These are phyloP conservation scores for Halichondria panicea DNA, from an alignment of 37 sponge, comb jelly and placozoan species.

Conservation along the genomic window DNA sequence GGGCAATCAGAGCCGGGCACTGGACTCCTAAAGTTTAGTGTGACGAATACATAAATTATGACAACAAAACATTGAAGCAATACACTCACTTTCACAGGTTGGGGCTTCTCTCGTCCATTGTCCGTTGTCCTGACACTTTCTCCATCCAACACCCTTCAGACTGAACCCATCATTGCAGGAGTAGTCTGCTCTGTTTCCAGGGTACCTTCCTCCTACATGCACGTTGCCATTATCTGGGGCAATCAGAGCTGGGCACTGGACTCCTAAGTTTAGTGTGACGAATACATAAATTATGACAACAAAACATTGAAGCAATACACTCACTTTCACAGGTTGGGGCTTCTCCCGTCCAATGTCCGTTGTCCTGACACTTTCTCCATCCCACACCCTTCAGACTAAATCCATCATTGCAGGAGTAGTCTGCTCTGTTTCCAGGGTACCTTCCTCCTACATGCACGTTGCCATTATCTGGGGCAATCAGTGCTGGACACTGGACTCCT, in stretches of 20 bases:
- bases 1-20: neutral
- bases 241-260: constrained; percentile 1
- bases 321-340: too few relatives aligned
- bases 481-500: too few relatives aligned
- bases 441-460: too few relatives aligned
- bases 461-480: too few relatives aligned
- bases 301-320: too few relatives aligned
- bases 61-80: too few relatives aligned
- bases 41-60: too few relatives aligned
- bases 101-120: constrained; percentile 53
- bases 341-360: constrained; percentile 43
- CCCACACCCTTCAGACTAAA: constrained; percentile 24
- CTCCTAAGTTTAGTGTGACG: too few relatives aligned
- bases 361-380: constrained; percentile 29
- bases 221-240: neutral
- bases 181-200: constrained; percentile 20
- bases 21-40: too few relatives aligned
- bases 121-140: constrained; percentile 39
- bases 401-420: constrained; percentile 49
- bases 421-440: too few relatives aligned
- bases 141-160: neutral
- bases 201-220: neutral
- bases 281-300: too few relatives aligned
- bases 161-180: neutral
- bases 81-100: neutral